Evolutionary conservation across 2,113 vertebrate species (phyloP).

Genomic region (Oxyruncus cristatus): DNA sequence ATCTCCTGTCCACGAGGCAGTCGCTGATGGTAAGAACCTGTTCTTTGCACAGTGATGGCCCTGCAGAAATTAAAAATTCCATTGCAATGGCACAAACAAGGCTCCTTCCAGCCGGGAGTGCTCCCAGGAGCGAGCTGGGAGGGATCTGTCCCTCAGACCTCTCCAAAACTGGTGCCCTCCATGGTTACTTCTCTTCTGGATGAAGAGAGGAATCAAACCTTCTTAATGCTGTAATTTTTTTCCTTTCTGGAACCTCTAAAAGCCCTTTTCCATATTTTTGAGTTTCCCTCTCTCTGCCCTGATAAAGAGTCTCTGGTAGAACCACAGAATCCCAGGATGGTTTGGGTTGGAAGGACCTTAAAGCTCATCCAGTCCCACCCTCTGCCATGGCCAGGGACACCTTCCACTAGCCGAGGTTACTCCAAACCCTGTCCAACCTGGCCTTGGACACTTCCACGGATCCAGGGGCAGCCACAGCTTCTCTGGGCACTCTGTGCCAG

Average conservation of each 20-base stretch:
- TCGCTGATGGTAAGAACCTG: not conserved
- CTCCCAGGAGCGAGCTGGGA: not conserved
- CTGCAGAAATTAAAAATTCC: not conserved
- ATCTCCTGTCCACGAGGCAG: not conserved
- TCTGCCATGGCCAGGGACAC: not conserved
- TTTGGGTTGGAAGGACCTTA: not conserved
- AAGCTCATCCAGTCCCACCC: not conserved
- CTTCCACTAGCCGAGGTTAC: not conserved
- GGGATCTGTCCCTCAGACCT: not conserved
- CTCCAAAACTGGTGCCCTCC: not conserved
- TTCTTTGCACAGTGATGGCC: not conserved
- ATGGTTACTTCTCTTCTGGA: not conserved
- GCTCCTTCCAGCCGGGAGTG: not conserved
- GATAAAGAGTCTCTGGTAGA: not conserved
- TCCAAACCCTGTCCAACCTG: not conserved
- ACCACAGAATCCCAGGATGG: not conserved
- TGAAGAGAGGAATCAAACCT: not conserved
- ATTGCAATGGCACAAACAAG: too few species aligned
- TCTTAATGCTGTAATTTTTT: rapidly evolving
- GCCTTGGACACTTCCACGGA: not conserved
- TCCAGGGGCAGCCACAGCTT: not conserved
- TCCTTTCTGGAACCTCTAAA: not conserved
- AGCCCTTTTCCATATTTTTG: not conserved
- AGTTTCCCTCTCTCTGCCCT: not conserved
- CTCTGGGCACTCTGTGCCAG: not conserved